Evolutionary conservation across 2,888 invertebrate genomes (phyloP).

Genomic region (Halictus quadricinctus): DNA sequence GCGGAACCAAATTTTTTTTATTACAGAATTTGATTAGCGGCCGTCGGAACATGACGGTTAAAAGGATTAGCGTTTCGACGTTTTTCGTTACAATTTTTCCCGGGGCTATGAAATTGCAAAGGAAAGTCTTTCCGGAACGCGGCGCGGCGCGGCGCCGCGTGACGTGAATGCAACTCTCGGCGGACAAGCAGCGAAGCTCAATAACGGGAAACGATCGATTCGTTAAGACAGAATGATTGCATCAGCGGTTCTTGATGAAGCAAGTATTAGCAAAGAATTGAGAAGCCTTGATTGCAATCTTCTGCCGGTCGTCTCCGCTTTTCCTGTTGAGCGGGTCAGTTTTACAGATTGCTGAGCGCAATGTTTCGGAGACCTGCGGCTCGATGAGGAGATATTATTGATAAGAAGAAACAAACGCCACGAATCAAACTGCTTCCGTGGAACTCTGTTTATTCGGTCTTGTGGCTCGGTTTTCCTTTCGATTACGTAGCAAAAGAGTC

Average conservation of each 20-base stretch:
- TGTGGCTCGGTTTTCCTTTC: not conserved
- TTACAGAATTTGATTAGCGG: slow-evolving; percentile 2
- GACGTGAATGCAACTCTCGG: slow-evolving; percentile 38
- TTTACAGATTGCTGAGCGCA: slow-evolving; percentile 34
- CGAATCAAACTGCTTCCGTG: not conserved
- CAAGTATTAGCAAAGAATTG: slow-evolving; percentile 60
- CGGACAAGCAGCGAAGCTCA: slow-evolving; percentile 30
- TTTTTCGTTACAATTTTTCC: not conserved
- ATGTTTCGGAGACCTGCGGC: not conserved
- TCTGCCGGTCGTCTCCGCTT: slow-evolving; percentile 28
- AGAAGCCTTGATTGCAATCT: slow-evolving; percentile 63
- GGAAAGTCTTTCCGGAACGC: not conserved
- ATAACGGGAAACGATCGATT: slow-evolving; percentile 59
- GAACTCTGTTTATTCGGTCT: not conserved
- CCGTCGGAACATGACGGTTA: not conserved
- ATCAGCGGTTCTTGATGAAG: slow-evolving; percentile 65
- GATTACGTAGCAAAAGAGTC: not conserved
- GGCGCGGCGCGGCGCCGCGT: not conserved
- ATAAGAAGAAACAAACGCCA: slow-evolving; percentile 10
- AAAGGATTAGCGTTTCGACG: not conserved
- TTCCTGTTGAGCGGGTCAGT: slow-evolving; percentile 27
- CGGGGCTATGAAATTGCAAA: slow-evolving; percentile 13
- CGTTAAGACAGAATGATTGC: slow-evolving; percentile 63
- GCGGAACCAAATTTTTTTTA: not conserved
- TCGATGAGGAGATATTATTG: not conserved